Evolutionary conservation across 2,888 invertebrate genomes (phyloP).

Genomic region (Watsonalla cultraria): DNA sequence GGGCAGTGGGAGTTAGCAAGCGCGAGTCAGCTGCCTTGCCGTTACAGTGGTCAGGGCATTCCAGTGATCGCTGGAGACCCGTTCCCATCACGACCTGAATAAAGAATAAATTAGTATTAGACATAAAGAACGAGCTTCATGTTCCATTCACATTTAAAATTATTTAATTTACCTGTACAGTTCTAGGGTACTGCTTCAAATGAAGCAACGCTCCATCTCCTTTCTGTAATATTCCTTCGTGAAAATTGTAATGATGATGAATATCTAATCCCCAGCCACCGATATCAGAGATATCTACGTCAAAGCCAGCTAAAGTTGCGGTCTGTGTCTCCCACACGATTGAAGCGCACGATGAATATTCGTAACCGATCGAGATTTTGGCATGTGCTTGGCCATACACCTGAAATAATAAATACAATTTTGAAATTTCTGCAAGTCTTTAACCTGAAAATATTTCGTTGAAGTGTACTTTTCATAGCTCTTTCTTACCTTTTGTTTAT

Average conservation of each 20-base stretch:
- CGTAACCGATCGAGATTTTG: constrained; percentile 94
- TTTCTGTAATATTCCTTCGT: constrained; percentile 98
- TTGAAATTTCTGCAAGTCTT: too few relatives aligned
- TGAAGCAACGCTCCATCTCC: constrained; percentile 98
- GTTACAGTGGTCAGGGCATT: constrained; percentile 92
- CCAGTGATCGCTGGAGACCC: constrained; percentile 90
- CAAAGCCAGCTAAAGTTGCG: constrained; percentile 95
- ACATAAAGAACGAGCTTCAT: background rate
- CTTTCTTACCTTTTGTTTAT: constrained; percentile 89
- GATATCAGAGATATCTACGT: constrained; percentile 97
- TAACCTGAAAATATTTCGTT: background rate
- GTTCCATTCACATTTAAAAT: background rate
- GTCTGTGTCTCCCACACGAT: constrained; percentile 98
- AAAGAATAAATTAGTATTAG: constrained; percentile 1
- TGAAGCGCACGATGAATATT: constrained; percentile 91
- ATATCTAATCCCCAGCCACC: constrained; percentile 99
- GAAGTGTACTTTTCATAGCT: background rate
- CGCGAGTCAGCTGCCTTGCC: constrained; percentile 91
- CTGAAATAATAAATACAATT: constrained; percentile 25
- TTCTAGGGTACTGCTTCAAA: constrained; percentile 94
- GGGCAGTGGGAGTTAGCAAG: constrained; percentile 94
- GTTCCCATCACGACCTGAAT: constrained; percentile 94
- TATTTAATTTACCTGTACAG: constrained; percentile 80
- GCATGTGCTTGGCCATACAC: constrained; percentile 93
- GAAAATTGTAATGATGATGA: constrained; percentile 99